Evolutionary conservation across 2,888 invertebrate species (phyloP).

Genomic region (Drosophila melanosoma): DNA sequence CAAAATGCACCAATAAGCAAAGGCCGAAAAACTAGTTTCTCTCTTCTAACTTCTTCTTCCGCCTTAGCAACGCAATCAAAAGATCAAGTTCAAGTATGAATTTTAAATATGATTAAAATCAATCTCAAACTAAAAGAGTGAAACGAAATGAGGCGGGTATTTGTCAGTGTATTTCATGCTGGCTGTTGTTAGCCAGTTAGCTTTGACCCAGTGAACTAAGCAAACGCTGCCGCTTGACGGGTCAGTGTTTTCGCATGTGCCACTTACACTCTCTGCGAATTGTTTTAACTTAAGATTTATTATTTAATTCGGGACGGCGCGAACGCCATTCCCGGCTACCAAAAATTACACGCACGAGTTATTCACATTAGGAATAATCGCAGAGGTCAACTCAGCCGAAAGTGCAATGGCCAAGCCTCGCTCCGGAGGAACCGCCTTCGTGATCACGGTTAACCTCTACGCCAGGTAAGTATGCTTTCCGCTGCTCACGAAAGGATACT

Average conservation of each 20-base stretch:
- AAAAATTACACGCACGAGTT: constrained; percentile 78
- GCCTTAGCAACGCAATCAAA: constrained; percentile 23
- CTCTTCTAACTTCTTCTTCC: constrained; percentile 56
- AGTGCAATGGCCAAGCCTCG: constrained; percentile 75
- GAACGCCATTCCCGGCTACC: constrained; percentile 77
- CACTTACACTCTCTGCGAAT: background rate
- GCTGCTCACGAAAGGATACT: constrained; percentile 6
- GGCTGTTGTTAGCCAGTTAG: constrained; percentile 6
- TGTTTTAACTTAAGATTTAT: constrained; percentile 16
- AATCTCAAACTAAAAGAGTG: constrained; percentile 28
- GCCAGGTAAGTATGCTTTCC: constrained; percentile 72
- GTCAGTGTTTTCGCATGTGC: background rate
- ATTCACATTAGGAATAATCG: constrained; percentile 79
- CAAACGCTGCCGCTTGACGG: background rate
- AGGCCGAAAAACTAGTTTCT: constrained; percentile 26
- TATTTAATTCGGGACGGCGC: constrained; percentile 66
- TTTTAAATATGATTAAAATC: constrained; percentile 12
- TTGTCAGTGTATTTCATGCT: background rate
- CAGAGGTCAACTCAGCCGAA: constrained; percentile 75
- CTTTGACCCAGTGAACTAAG: constrained; percentile 58
- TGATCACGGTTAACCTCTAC: constrained; percentile 78
- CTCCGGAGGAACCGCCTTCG: constrained; percentile 76
- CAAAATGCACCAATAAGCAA: constrained; percentile 43
- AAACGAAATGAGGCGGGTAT: constrained; percentile 7
- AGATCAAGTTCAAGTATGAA: constrained; percentile 67